Evolutionary conservation across 2,797 vertebrate genomes (phyloP).

Genomic region (Brachyalestes nurse): DNA sequence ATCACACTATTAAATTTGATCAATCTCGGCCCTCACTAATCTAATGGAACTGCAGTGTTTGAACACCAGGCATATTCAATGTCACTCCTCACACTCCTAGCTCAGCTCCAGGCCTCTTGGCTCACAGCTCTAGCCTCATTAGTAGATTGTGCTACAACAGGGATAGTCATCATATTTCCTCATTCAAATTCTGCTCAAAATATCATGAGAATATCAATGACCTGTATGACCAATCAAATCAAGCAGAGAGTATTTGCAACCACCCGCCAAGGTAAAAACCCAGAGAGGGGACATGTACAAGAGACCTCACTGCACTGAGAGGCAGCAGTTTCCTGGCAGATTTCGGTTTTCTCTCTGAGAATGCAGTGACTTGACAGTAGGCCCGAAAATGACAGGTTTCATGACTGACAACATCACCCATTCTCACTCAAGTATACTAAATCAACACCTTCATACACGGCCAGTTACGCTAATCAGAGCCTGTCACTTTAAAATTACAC

Average conservation of each 20-base stretch:
- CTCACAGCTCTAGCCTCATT: not conserved
- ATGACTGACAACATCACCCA: not conserved
- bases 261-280: not conserved
- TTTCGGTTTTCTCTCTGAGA: not conserved
- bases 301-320: not conserved
- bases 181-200: not conserved
- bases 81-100: not conserved
- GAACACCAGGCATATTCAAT: not conserved
- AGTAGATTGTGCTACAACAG: not conserved
- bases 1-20: too few species aligned
- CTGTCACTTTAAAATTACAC: slow-evolving; percentile 40
- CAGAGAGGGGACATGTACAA: not conserved
- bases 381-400: slow-evolving; percentile 25
- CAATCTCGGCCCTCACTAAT: not conserved
- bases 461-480: slow-evolving; percentile 42
- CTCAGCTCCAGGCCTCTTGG: not conserved
- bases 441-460: slow-evolving; percentile 41
- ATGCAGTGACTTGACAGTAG: not conserved
- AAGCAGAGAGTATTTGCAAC: not conserved
- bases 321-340: not conserved
- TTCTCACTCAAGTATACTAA: slow-evolving; percentile 39
- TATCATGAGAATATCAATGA: not conserved
- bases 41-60: not conserved
- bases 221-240: not conserved
- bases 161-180: not conserved